These are phyloP conservation scores for Gasteruption jaculator DNA, from an alignment of 2,888 invertebrate genomes.

Conservation along the genomic window DNA sequence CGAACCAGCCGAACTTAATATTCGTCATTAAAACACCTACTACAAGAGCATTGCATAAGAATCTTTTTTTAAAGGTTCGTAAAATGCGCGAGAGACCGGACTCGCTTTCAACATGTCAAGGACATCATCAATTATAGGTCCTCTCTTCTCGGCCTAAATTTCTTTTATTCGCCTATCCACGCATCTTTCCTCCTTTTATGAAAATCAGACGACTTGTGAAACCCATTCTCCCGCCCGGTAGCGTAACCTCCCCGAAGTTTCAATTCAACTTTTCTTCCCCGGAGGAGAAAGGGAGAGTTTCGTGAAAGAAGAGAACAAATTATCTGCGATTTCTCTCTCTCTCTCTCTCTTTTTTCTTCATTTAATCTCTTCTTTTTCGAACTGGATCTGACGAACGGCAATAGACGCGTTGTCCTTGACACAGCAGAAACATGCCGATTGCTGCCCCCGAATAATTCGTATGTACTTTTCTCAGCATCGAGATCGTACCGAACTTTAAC, in stretches of 20 bases:
- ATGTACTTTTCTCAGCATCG: no score
- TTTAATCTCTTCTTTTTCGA: conserved; percentile 20
- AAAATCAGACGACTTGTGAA: no score
- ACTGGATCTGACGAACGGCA: conserved; percentile 27
- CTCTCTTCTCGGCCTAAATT: conserved; percentile 37
- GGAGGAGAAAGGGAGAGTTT: neutral
- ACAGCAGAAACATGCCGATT: no score
- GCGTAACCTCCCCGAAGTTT: no score
- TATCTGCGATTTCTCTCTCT: neutral
- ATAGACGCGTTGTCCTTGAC: conserved; percentile 48
- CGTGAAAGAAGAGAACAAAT: neutral
- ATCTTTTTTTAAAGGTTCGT: conserved; percentile 31
- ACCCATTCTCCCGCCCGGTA: no score
- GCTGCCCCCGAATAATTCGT: no score
- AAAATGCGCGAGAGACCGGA: conserved; percentile 31
- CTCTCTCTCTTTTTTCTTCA: neutral
- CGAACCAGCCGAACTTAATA: no score
- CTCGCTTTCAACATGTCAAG: conserved; percentile 45
- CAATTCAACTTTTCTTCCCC: no score
- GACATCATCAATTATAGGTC: conserved; percentile 36
- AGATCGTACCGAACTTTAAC: no score
- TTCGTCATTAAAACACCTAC: conserved; percentile 25
- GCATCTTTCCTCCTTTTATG: no score
- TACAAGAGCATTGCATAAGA: conserved; percentile 31
- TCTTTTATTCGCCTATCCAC: no score